These are phyloP conservation scores for Syngnathus typhle DNA, from an alignment of 2,113 vertebrate genomes.

Conservation along the genomic window DNA sequence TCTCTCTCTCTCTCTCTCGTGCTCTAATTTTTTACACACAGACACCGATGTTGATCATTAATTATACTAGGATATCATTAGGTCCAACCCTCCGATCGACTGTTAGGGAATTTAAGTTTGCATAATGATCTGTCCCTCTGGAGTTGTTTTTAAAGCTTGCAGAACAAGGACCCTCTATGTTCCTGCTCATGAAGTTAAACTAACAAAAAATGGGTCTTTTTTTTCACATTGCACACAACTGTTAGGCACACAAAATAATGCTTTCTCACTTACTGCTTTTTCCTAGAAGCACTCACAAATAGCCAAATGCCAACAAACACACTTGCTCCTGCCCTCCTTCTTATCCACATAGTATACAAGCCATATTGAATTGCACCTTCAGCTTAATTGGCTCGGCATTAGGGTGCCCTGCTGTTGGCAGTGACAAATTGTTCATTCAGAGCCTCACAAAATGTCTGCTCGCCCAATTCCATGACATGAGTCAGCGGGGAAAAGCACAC, in stretches of 20 bases:
- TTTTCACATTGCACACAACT: constrained; percentile 31
- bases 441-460: constrained; percentile 56
- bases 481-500: constrained; percentile 31
- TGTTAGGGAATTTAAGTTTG: constrained; percentile 45
- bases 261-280: constrained; percentile 43
- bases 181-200: constrained; percentile 53
- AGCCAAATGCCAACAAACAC: constrained; percentile 37
- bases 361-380: constrained; percentile 71
- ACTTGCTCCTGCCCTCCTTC: constrained; percentile 29
- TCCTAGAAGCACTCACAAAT: constrained; percentile 46
- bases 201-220: constrained; percentile 29
- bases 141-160: constrained; percentile 54
- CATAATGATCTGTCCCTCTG: constrained; percentile 46
- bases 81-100: constrained; percentile 38
- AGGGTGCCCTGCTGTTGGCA: constrained; percentile 66
- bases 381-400: constrained; percentile 69
- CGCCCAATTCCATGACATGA: constrained; percentile 51
- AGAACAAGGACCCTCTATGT: constrained; percentile 64
- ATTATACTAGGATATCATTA: constrained; percentile 66
- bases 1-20: constrained; percentile 15
- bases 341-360: constrained; percentile 66
- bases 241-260: constrained; percentile 56
- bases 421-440: constrained; percentile 73
- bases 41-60: constrained; percentile 61
- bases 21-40: constrained; percentile 27